phyloP scores from a whole-genome alignment of 2,113 vertebrate species.

The Chaetodon auriga region DNA sequence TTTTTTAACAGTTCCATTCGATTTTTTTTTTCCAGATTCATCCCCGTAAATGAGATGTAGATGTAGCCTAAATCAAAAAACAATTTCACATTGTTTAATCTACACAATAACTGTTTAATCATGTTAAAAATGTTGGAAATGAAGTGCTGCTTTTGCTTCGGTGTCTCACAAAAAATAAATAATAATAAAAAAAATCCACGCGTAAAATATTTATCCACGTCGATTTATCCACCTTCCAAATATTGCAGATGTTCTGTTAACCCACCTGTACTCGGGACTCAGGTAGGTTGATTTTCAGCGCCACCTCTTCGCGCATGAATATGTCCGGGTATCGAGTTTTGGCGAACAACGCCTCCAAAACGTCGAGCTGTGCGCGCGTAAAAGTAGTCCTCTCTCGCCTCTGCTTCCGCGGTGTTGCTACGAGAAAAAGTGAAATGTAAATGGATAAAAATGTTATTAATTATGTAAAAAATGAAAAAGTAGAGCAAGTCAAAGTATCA shows the following conservation, averaged over 20 bases:
- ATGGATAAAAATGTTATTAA: not conserved
- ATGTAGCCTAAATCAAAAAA: not conserved
- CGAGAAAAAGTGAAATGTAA: conserved; percentile 48
- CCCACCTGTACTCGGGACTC: conserved; percentile 96
- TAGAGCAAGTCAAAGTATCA: not conserved
- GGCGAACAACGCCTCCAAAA: conserved; percentile 95
- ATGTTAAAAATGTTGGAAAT: too few species aligned
- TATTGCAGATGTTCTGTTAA: not conserved
- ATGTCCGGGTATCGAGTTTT: conserved; percentile 99
- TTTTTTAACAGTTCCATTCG: not conserved
- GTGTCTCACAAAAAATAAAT: not conserved
- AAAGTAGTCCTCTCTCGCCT: conserved; percentile 97
- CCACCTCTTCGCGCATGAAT: conserved; percentile 99
- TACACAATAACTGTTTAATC: not conserved
- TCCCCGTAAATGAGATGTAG: not conserved
- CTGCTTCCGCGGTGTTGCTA: conserved; percentile 98
- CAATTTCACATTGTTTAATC: not conserved
- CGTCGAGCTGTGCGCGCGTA: conserved; percentile 95
- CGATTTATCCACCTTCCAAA: not conserved
- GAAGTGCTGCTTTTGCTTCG: not conserved
- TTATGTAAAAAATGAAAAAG: not conserved
- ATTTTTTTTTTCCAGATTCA: not conserved
- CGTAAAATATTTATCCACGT: not conserved
- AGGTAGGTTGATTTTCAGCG: conserved; percentile 97
- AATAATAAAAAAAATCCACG: not conserved